Evolutionary conservation across 1,140 invertebrate genomes (phyloP).

Genomic region (Oncopeltus fasciatus): DNA sequence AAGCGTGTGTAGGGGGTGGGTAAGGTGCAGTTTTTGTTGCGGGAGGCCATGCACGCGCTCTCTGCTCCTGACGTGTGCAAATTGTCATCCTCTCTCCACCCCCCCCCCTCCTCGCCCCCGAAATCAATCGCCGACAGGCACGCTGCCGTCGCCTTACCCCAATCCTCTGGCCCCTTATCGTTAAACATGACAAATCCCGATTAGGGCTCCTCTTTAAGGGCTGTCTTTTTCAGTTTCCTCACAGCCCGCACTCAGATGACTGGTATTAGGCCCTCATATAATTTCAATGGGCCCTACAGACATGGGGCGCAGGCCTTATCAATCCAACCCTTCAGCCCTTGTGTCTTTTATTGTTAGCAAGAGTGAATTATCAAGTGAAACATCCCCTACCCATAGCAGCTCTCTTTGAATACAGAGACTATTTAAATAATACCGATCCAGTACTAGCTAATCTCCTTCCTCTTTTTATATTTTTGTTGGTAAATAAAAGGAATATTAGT

Average conservation of each 20-base stretch:
- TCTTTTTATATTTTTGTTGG: no score
- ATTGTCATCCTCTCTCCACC: conserved; percentile 1
- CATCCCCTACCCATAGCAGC: neutral
- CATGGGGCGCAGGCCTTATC: neutral
- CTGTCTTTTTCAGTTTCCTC: conserved; percentile 4
- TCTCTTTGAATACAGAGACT: no score
- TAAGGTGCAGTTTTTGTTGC: neutral
- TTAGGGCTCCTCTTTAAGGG: neutral
- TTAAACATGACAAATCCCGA: conserved; percentile 8
- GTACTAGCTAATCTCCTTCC: no score
- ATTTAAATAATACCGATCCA: no score
- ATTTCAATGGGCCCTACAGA: neutral
- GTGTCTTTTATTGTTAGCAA: neutral
- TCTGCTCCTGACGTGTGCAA: conserved; percentile 10
- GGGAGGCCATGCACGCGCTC: neutral
- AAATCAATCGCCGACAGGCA: conserved; percentile 9
- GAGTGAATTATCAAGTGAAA: neutral
- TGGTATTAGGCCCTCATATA: neutral
- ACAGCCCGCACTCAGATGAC: neutral
- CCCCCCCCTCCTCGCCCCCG: neutral
- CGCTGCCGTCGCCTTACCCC: neutral
- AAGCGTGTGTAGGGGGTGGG: neutral
- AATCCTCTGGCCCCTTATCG: neutral
- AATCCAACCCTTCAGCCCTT: neutral
- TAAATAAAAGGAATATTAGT: no score